Evolutionary conservation across 2,888 invertebrate genomes (phyloP).

Genomic region (Troilus luridus): DNA sequence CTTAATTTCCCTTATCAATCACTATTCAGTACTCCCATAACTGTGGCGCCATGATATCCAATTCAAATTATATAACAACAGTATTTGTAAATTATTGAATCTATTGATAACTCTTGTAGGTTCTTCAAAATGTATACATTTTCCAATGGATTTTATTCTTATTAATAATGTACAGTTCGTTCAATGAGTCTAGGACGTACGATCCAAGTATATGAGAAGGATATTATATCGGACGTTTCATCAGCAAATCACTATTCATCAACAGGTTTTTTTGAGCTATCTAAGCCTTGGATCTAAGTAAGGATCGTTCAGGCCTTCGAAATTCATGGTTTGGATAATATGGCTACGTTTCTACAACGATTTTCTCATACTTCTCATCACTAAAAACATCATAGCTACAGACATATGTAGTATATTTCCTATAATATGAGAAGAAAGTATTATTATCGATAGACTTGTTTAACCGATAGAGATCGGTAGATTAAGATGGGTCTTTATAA

Average conservation of each 20-base stretch:
- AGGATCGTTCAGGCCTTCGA: neutral
- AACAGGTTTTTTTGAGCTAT: neutral
- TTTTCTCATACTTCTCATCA: neutral
- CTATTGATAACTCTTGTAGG: neutral
- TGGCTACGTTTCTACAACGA: neutral
- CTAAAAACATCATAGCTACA: neutral
- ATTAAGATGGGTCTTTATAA: too few relatives aligned
- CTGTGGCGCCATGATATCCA: neutral
- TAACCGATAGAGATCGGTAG: too few relatives aligned
- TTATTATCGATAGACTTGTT: too few relatives aligned
- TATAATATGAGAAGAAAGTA: too few relatives aligned
- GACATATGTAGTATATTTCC: too few relatives aligned
- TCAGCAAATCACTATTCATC: slow-evolving; percentile 8
- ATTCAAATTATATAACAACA: neutral
- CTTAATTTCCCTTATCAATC: neutral
- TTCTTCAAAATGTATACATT: too few relatives aligned
- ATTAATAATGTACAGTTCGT: neutral
- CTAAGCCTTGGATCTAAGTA: neutral
- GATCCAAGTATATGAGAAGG: neutral
- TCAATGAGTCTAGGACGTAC: neutral
- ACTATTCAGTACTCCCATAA: neutral
- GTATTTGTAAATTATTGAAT: neutral
- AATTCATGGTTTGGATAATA: neutral
- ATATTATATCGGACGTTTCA: neutral
- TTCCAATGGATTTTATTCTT: too few relatives aligned